A percentile compares a stretch with the other conserved stretches of the same genome.
Evolutionary conservation across 1,140 invertebrate species (phyloP).

Genomic region (Harpegnathos saltator): DNA sequence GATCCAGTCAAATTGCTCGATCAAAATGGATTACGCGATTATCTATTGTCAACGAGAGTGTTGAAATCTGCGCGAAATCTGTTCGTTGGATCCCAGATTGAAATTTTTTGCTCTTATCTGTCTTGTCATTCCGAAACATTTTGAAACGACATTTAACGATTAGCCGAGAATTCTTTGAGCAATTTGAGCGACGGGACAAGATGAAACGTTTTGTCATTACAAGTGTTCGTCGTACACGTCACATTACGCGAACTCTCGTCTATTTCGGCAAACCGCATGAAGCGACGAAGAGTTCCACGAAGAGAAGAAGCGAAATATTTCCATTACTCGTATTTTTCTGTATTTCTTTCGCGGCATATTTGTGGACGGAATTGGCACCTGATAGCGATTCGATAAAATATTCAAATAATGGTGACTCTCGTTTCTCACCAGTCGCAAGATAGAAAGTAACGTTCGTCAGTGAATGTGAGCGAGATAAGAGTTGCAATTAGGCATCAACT

Average conservation of each 20-base stretch:
- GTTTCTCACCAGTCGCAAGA: not conserved
- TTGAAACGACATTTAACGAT: not conserved
- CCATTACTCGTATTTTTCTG: conserved; percentile 6
- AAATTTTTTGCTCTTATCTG: not conserved
- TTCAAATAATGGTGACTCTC: not conserved
- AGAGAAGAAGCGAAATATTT: not conserved
- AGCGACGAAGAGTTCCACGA: not conserved
- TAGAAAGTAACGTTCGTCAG: conserved; percentile 11
- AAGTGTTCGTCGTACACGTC: too few species aligned
- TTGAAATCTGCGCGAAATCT: not conserved
- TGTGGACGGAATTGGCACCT: not conserved
- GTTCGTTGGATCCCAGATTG: not conserved
- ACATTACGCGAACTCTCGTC: not conserved
- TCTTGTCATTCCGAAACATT: not conserved
- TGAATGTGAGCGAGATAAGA: conserved; percentile 9
- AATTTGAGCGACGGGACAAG: not conserved
- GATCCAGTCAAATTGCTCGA: not conserved
- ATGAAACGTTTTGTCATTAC: not conserved
- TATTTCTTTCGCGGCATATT: not conserved
- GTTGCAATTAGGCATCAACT: not conserved
- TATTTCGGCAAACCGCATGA: not conserved
- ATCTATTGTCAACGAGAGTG: too few species aligned
- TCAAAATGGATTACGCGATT: not conserved
- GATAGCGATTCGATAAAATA: conserved; percentile 43
- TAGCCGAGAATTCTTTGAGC: not conserved